These are phyloP conservation scores for Tethya wilhelma DNA, from an alignment of 37 sponge, comb jelly and placozoan species.

Conservation along the genomic window DNA sequence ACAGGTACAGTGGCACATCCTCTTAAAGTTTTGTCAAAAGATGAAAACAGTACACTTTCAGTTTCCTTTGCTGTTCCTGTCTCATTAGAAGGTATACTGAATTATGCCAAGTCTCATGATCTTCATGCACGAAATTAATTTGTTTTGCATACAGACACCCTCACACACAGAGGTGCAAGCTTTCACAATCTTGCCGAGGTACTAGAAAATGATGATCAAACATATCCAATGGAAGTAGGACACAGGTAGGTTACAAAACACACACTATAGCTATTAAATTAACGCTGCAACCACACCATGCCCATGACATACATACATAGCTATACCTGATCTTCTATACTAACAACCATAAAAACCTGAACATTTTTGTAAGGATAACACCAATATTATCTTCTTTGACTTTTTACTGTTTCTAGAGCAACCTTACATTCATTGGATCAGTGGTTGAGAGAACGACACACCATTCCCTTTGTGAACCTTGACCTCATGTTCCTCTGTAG, in stretches of 20 bases:
- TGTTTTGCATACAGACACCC: slow-evolving; percentile 22
- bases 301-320: no score
- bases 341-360: no score
- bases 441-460: slow-evolving; percentile 79
- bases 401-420: slow-evolving; percentile 30
- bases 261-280: slow-evolving; percentile 1
- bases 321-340: no score
- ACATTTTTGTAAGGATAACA: no score
- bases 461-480: slow-evolving; percentile 57
- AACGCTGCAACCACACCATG: not conserved
- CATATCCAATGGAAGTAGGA: slow-evolving; percentile 35
- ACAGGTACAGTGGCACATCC: slow-evolving; percentile 10
- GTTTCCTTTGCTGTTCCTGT: slow-evolving; percentile 63
- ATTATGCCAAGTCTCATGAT: not conserved
- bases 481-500: slow-evolving; percentile 58
- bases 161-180: not conserved
- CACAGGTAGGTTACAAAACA: slow-evolving; percentile 55
- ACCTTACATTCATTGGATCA: slow-evolving; percentile 55
- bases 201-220: slow-evolving; percentile 39
- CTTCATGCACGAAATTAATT: not conserved
- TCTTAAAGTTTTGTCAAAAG: slow-evolving; percentile 41
- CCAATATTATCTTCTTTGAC: not conserved
- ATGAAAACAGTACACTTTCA: slow-evolving; percentile 20
- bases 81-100: slow-evolving; percentile 27
- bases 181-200: slow-evolving; percentile 60